Base-by-base conservation (phyloP, 2,113 vertebrate genomes). In the Hoplias malabaricus region DNA sequence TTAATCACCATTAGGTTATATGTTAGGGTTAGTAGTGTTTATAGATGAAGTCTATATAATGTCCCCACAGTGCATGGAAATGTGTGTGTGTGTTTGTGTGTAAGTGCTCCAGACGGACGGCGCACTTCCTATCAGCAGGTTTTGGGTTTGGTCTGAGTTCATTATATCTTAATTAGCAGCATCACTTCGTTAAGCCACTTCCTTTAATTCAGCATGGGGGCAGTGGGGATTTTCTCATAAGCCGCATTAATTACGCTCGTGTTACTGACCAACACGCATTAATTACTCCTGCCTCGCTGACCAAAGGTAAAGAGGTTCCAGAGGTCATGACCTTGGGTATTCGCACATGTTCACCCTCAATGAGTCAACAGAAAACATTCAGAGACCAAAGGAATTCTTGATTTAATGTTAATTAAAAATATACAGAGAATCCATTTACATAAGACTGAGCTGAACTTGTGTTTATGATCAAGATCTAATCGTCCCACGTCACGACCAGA, bases 111-210 rank as follows among this genome's bases (percentile, higher is more conserved):
- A 77, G 75, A 65, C 67, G 46, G 61, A 48, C 72, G 25, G 48
- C 40, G 77, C 25, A 72, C 63, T 72, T 70, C 53, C 63, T 59
- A 78, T 77, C 74, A 53, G 74, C 75, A 61, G 61, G 74, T 61
- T 56, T 73, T 81, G 74, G 80, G 68, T 72, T 40, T 77, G 21
- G 40, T 33, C 61, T 73, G n/a, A 31, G 25, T 73, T 77, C 73
- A 81, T 81, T 77, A 77, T 67, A 57, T 69, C 63, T 72, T 77
- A 77, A 81, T 72, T 67, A 77, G 73, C 38, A 27, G 34, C 68
- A 54, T 16, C 69, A 53, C 67, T 40, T 81, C 4, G 53, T 38
- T 56, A 73, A 81, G 53, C 69, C 54, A 69, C 71, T 75, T 80
- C 78, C 80, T 77, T 31, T 50, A 67, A 68, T 54, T 8, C 70